These are phyloP conservation scores for Bombyx huttoni DNA, from an alignment of 2,888 invertebrate genomes.

Conservation along the genomic window DNA sequence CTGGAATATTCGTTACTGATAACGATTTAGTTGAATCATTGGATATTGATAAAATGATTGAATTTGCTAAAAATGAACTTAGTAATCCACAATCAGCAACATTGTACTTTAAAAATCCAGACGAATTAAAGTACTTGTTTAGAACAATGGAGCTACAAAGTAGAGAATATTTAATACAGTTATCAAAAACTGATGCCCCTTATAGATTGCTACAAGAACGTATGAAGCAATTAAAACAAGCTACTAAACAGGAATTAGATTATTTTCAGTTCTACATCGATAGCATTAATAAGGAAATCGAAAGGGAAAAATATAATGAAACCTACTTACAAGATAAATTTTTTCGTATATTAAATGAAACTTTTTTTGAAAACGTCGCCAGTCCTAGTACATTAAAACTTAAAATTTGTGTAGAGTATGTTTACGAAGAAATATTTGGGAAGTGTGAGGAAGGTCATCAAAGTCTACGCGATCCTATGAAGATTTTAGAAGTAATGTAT, in stretches of 20 bases:
- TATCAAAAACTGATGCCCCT: constrained; percentile 48
- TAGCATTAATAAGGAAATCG: constrained; percentile 39
- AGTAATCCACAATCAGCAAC: constrained; percentile 32
- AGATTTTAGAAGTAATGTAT: constrained; percentile 58
- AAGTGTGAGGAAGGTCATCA: constrained; percentile 63
- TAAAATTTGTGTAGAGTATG: constrained; percentile 61
- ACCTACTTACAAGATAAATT: constrained; percentile 49
- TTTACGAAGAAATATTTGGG: constrained; percentile 59
- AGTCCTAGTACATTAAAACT: constrained; percentile 49
- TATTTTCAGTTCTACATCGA: constrained; percentile 61
- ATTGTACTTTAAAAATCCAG: constrained; percentile 42
- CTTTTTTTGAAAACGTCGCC: constrained; percentile 54
- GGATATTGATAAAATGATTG: constrained; percentile 55
- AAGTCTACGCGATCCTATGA: constrained; percentile 55
- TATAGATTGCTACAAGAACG: constrained; percentile 37
- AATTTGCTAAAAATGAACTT: constrained; percentile 44
- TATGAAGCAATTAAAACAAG: constrained; percentile 40
- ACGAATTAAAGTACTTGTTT: constrained; percentile 54
- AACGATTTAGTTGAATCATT: constrained; percentile 51
- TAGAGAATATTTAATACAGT: constrained; percentile 54
- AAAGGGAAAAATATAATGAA: constrained; percentile 49
- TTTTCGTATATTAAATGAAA: constrained; percentile 48
- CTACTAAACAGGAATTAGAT: constrained; percentile 47
- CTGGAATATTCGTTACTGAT: constrained; percentile 46
- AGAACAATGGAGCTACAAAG: constrained; percentile 61